phyloP scores from a whole-genome alignment of 2,113 vertebrate species.

The Tragelaphus buxtoni region DNA sequence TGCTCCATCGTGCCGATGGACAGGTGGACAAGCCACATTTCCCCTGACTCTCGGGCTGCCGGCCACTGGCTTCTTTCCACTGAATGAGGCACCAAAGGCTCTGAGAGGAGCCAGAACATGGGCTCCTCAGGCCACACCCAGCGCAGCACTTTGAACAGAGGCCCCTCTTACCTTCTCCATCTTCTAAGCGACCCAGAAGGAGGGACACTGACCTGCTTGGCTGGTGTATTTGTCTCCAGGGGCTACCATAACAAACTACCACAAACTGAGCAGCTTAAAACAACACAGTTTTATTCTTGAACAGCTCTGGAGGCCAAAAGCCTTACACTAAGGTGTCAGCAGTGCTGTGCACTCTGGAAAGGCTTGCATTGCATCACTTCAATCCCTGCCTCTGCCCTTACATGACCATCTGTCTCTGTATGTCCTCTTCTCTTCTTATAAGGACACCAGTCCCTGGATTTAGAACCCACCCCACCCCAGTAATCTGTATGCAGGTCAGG shows the following conservation, averaged over 20 bases:
- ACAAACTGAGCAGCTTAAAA: not conserved
- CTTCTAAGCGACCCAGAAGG: not conserved
- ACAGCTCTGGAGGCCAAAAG: not conserved
- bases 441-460: not conserved
- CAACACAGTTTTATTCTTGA: too few species aligned
- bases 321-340: not conserved
- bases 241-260: not conserved
- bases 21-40: not conserved
- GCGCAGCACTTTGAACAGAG: not conserved
- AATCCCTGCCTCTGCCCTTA: not conserved
- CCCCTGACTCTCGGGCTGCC: not conserved
- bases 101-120: not conserved
- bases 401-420: not conserved
- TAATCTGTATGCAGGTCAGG: too few species aligned
- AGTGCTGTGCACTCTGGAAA: accelerated
- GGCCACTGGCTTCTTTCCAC: not conserved
- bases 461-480: not conserved
- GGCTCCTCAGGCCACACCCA: accelerated
- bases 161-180: too few species aligned
- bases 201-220: not conserved
- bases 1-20: conserved; percentile 36
- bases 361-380: accelerated
- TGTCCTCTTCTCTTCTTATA: not conserved
- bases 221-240: not conserved
- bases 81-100: not conserved